A percentile compares a stretch with the other conserved stretches of the same genome.
phyloP scores from a whole-genome alignment of 23 tunicate species.

The Phallusia fumigata region DNA sequence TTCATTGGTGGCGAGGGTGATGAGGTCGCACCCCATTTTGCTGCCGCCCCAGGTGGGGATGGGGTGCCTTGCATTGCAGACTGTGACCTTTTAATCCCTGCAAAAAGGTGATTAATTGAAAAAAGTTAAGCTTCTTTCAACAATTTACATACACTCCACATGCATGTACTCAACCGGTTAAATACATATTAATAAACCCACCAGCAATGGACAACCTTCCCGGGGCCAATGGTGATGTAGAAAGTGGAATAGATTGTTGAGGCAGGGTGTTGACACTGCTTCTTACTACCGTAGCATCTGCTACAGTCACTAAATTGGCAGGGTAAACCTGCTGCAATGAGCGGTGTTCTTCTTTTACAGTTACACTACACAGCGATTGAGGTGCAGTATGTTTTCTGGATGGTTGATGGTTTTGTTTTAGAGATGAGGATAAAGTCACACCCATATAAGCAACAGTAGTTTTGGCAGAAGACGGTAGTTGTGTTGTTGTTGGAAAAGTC shows the following conservation, averaged over 20 bases:
- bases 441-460: neutral
- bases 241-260: neutral
- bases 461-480: neutral
- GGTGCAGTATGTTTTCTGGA: no score
- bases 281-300: neutral
- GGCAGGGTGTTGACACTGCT: neutral
- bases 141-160: neutral
- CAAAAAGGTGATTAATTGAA: neutral
- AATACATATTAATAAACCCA: neutral
- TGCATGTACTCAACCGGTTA: neutral
- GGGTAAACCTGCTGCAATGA: no score
- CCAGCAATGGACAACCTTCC: constrained; percentile 16
- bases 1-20: constrained; percentile 66
- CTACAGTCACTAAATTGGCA: neutral
- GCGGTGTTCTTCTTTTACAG: no score
- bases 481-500: no score
- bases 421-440: neutral
- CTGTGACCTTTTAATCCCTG: constrained; percentile 47
- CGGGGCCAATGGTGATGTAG: constrained; percentile 17
- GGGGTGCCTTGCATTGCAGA: constrained; percentile 17
- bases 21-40: constrained; percentile 26
- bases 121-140: constrained; percentile 9
- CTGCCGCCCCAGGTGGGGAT: constrained; percentile 21
- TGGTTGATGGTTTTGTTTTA: neutral
- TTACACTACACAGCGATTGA: no score